Percentiles rank a stretch among this genome's conserved stretches.
Conservation (phyloP, 2,888 invertebrate species). For the Drosophila affinis region DNA sequence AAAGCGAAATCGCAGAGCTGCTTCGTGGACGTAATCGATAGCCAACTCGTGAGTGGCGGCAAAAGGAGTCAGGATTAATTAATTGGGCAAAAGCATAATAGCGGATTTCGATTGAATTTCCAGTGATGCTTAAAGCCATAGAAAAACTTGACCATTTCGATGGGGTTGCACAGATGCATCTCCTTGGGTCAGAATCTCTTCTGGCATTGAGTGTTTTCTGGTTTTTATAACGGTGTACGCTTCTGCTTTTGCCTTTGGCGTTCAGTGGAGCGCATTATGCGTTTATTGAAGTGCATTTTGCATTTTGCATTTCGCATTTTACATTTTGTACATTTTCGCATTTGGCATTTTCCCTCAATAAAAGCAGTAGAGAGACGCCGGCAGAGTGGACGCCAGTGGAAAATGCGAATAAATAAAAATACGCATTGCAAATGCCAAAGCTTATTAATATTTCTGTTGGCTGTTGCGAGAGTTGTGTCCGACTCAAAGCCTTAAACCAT, state of each 20-base stretch:
- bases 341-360: constrained; percentile 41
- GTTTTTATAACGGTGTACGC: constrained; percentile 24
- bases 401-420: constrained; percentile 53
- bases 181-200: constrained; percentile 14
- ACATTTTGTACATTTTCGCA: constrained; percentile 30
- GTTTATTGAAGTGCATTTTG: constrained; percentile 67
- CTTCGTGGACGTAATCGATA: constrained; percentile 58
- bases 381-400: constrained; percentile 1
- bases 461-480: constrained; percentile 38
- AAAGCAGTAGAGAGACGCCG: constrained; percentile 19
- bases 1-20: constrained; percentile 48
- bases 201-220: constrained; percentile 12
- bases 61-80: constrained; percentile 23
- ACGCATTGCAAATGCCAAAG: constrained; percentile 74
- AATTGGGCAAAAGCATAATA: constrained; percentile 21
- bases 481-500: constrained; percentile 50
- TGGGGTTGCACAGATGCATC: constrained; percentile 2
- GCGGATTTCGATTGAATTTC: constrained; percentile 9
- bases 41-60: constrained; percentile 24
- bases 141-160: constrained; percentile 20
- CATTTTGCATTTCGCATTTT: constrained; percentile 3
- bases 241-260: constrained; percentile 69
- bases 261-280: constrained; percentile 67
- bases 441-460: constrained; percentile 77
- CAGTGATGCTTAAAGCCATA: constrained; percentile 26